These are phyloP conservation scores for Morpho deidamia DNA, from an alignment of 2,888 invertebrate species.

Conservation along the genomic window DNA sequence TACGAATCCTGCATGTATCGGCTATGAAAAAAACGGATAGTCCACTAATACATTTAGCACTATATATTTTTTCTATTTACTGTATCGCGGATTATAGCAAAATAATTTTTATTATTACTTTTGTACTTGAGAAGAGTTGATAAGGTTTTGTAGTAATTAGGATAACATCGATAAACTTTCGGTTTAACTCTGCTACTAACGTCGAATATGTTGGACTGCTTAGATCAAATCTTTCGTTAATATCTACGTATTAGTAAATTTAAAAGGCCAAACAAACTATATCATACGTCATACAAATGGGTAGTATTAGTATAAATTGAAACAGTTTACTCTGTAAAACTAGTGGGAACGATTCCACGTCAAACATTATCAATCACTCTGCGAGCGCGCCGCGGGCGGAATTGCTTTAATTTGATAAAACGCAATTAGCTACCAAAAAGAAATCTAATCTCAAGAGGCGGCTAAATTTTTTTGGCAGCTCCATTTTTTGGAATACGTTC, in stretches of 20 bases:
- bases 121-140: too few relatives aligned
- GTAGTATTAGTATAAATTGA: constrained; percentile 63
- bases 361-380: constrained; percentile 74
- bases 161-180: too few relatives aligned
- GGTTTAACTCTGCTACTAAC: too few relatives aligned
- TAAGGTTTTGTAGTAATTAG: too few relatives aligned
- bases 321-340: constrained; percentile 76
- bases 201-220: too few relatives aligned
- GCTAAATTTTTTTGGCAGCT: constrained; percentile 59
- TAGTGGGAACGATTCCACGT: constrained; percentile 56
- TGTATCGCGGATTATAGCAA: too few relatives aligned
- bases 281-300: constrained; percentile 49
- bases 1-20: too few relatives aligned
- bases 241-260: neutral
- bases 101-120: too few relatives aligned
- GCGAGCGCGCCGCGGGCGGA: constrained; percentile 50
- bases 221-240: too few relatives aligned
- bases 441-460: constrained; percentile 71
- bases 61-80: too few relatives aligned
- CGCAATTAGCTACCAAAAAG: constrained; percentile 77
- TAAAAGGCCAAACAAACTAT: constrained; percentile 12
- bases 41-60: too few relatives aligned
- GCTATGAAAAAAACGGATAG: too few relatives aligned
- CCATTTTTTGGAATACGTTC: constrained; percentile 50
- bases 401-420: constrained; percentile 77